Percentiles rank a stretch among this genome's conserved stretches.
Conservation (phyloP, 2,797 vertebrate genomes). For the Sciaenops ocellatus region DNA sequence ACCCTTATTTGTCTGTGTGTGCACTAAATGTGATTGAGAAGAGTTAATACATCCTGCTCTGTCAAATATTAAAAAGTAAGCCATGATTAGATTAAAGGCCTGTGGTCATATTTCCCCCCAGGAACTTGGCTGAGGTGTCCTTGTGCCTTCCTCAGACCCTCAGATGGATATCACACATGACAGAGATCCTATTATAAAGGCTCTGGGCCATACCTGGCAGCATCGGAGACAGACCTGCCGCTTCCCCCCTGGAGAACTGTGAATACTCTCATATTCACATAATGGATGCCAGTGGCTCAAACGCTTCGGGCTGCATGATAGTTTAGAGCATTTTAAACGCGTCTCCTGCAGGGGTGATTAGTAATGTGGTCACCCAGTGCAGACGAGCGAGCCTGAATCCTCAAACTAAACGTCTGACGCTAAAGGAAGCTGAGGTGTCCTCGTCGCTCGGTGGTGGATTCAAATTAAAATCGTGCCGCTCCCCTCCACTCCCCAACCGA, state of each 20-base stretch:
- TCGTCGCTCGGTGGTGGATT: constrained; percentile 29
- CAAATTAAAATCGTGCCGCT: constrained; percentile 20
- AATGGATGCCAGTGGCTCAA: constrained; percentile 57
- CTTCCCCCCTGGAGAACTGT: constrained; percentile 47
- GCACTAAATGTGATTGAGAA: constrained; percentile 14
- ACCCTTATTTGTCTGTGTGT: constrained; percentile 2
- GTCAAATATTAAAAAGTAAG: background rate
- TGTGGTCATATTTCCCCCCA: background rate
- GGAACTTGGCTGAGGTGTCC: constrained; percentile 14
- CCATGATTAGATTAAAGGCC: background rate
- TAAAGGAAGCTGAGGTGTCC: constrained; percentile 38
- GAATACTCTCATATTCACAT: constrained; percentile 66
- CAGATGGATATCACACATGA: constrained; percentile 35
- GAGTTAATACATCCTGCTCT: constrained; percentile 28
- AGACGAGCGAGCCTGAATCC: constrained; percentile 50
- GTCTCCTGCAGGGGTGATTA: constrained; percentile 64
- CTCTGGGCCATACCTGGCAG: constrained; percentile 42
- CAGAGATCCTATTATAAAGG: constrained; percentile 27
- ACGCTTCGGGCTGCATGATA: constrained; percentile 50
- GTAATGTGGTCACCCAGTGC: constrained; percentile 48
- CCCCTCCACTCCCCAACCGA: background rate
- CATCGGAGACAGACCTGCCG: background rate
- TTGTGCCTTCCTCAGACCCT: constrained; percentile 20
- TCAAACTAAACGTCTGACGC: constrained; percentile 54
- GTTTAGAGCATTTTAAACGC: constrained; percentile 55